phyloP scores from a whole-genome alignment of 2,113 vertebrate species.

The Upupa epops region DNA sequence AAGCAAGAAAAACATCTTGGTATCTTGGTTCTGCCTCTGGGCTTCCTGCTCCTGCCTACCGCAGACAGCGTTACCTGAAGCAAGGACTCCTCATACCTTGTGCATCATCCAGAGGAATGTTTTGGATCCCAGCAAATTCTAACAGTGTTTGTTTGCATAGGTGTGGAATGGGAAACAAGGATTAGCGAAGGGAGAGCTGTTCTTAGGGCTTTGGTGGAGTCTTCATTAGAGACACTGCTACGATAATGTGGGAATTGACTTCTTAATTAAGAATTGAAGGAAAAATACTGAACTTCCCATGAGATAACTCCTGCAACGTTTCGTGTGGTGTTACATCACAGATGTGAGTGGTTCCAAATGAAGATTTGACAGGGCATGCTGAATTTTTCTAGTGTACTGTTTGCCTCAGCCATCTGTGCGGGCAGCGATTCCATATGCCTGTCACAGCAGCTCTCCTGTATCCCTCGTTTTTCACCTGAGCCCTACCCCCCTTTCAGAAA shows the following conservation, averaged over 20 bases:
- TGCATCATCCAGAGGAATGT: background rate
- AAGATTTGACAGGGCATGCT: conserved; percentile 17
- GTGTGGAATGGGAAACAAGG: rapidly evolving
- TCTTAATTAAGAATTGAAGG: background rate
- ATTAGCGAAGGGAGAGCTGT: background rate
- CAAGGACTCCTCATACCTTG: background rate
- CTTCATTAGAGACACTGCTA: background rate
- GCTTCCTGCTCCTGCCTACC: background rate
- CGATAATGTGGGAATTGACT: background rate
- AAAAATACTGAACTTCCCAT: background rate
- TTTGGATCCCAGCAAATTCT: background rate
- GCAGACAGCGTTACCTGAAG: background rate
- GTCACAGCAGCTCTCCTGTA: conserved; percentile 12
- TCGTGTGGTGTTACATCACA: background rate
- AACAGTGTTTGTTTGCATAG: background rate
- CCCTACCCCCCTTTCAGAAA: background rate
- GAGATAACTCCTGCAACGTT: background rate
- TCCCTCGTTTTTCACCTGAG: conserved; percentile 6
- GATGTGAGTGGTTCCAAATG: background rate
- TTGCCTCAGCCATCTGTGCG: conserved; percentile 44
- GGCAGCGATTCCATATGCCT: conserved; percentile 27
- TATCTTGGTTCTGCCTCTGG: background rate
- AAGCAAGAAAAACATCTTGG: background rate
- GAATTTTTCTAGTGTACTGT: background rate
- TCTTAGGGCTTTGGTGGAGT: background rate